Base-by-base conservation (phyloP, 2,113 vertebrate genomes). In the Leptobrachium ailaonicum region DNA sequence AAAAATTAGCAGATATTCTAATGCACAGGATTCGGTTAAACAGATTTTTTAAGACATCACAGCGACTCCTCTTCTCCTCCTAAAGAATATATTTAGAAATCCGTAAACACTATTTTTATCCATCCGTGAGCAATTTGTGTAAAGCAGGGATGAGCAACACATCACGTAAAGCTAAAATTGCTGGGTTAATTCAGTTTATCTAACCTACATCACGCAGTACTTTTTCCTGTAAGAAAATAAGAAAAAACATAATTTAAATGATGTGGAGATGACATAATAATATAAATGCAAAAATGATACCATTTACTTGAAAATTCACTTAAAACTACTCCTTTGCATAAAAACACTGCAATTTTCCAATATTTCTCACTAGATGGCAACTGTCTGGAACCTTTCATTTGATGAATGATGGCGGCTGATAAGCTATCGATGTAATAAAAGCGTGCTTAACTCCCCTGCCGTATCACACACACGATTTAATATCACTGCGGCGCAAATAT, bases 221-320 rank as follows among this genome's bases (percentile, higher is more conserved):
- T 50, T 50, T 50, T 76, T 67, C 40, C 44, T 76, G 47, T 76
- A 67, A 66, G 20, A 67, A 67, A 32, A 50, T 50, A 50, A 50
- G 8, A 50, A 50, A 50, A 50, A 4, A 50, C 4, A 50, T 77
- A 44, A 77, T 10, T 3, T 43, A 47, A 67, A 50, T 62, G 53
- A 66, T 62, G 56, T 68, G 54, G n/a, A 47, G 67, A 40, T 44
- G 8, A 41, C 66, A 63, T 77, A 77, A 77, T 66, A 77, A 77
- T 77, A 69, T 43, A 58, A 69, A 13, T 63, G 11, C 66, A 13
- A 12, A 60, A 76, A 62, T 68, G 64, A 44, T 58, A 50, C 75
- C 64, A 66, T 53, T 63, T 50, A 77, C 75, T 77, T 77, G 64
- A 77, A 66, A 77, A 56, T 77, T 53, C 20, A 4, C 42, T 58